Evolutionary conservation across 2,113 vertebrate species (phyloP).

Genomic region (Hiodon tergisus): DNA sequence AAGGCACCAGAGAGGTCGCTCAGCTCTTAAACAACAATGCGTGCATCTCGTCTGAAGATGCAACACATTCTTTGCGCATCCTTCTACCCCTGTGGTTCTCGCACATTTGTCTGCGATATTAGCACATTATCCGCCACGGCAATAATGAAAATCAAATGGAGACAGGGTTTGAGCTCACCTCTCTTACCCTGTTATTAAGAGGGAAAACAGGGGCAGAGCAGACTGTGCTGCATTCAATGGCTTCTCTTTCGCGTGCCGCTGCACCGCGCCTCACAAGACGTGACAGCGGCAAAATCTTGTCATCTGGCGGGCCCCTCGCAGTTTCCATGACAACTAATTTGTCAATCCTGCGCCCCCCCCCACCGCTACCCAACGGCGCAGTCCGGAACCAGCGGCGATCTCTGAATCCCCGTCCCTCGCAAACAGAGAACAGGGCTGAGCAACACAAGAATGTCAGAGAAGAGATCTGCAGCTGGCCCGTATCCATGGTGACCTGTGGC

Average conservation of each 20-base stretch:
- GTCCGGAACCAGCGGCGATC: not conserved
- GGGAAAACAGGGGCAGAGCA: not conserved
- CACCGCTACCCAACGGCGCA: not conserved
- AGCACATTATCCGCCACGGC: too few species aligned
- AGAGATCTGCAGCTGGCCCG: constrained; percentile 29
- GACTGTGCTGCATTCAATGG: not conserved
- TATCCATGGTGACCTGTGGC: constrained; percentile 60
- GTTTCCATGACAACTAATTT: constrained; percentile 21
- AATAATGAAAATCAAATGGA: too few species aligned
- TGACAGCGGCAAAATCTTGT: not conserved
- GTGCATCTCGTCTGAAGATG: too few species aligned
- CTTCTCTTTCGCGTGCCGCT: not conserved
- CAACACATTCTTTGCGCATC: too few species aligned
- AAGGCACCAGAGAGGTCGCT: too few species aligned
- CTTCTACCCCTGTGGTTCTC: too few species aligned
- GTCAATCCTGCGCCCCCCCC: constrained; percentile 5
- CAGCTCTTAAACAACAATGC: too few species aligned
- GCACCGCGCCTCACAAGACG: not conserved
- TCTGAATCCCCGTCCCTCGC: not conserved
- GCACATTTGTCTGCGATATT: too few species aligned
- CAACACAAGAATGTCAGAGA: not conserved
- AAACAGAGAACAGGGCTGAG: not conserved
- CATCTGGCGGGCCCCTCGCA: constrained; percentile 8
- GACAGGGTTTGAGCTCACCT: too few species aligned
- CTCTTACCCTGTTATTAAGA: not conserved